Base-by-base conservation (phyloP, 2,797 vertebrate species). In the Rhinogobio ventralis region DNA sequence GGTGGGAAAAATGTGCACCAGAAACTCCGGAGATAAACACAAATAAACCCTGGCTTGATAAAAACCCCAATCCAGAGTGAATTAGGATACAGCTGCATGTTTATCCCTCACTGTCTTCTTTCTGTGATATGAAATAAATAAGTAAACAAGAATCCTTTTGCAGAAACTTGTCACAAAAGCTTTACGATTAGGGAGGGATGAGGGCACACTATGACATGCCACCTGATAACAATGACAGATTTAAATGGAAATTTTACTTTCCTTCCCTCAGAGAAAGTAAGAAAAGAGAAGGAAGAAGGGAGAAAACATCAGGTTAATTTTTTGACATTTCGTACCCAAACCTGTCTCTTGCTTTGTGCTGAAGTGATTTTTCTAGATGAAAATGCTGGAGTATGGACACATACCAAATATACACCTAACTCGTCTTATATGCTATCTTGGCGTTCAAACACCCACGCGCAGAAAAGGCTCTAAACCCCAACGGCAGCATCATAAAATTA, bases 121-220 rank as follows among this genome's bases (percentile, higher is more conserved):
- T 76, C 39, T 78, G 42, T 77, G 84, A 83, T 86, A 86, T 81
- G 79, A 75, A 87, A 85, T 64, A 83, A 85, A 85, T 79, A 83
- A 82, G 81, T 86, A 85, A 87, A 86, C 73, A 86, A 71, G 60
- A 84, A 79, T 69, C 60, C 30, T 75, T 68, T 71, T 69, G 64
- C 82, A 71, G 51, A 77, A 86, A 84, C 76, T 81, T 89, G 81
- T 86, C 90, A 88, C 45, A 78, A 79, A 82, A 84, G 85, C 85
- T 89, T 88, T 89, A 86, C 77, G 78, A 85, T 86, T 81, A 83
- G 60, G 82, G 49, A 62, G 66, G 74, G 76, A 83, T 85, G 84
- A 86, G 69, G 77, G 69, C 82, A 30, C 57, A 84, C 80, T 83
- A 77, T 79, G 85, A 89, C 84, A 84, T 71, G 45, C 73, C 28